Conservation (phyloP, 2,888 invertebrate genomes). For the Elegia similella region DNA sequence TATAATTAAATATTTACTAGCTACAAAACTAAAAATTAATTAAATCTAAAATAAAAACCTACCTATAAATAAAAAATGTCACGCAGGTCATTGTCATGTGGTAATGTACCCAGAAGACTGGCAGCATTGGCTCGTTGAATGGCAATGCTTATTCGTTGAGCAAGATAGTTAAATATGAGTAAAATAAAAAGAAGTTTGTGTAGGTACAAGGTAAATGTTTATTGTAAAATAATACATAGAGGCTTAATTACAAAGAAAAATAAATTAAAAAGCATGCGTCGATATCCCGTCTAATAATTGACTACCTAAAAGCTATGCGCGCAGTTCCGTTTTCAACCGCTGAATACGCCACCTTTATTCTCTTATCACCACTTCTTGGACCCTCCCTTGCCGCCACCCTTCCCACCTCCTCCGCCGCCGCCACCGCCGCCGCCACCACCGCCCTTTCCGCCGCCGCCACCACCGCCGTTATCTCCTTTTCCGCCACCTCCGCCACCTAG, state of each 20-base stretch:
- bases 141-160: too few species aligned
- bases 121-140: too few species aligned
- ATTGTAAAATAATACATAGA: too few species aligned
- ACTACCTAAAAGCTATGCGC: conserved; percentile 1
- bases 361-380: conserved; percentile 1
- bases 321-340: not conserved
- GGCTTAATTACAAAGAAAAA: not conserved
- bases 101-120: too few species aligned
- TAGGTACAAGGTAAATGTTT: too few species aligned
- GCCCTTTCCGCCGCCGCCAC: conserved; percentile 6
- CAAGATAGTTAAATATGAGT: too few species aligned
- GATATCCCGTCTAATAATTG: not conserved
- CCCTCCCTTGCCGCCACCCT: not conserved
- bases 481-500: conserved; percentile 2
- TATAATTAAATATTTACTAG: too few species aligned
- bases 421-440: conserved; percentile 21
- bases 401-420: conserved; percentile 20
- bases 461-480: conserved; percentile 20
- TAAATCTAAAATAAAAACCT: too few species aligned
- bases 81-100: too few species aligned
- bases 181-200: too few species aligned
- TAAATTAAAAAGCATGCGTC: not conserved
- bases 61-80: too few species aligned
- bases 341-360: not conserved
- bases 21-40: too few species aligned